Percentiles rank a stretch among this genome's conserved stretches.
These are phyloP conservation scores for Conger conger DNA, from an alignment of 2,113 vertebrate genomes.

Conservation along the genomic window DNA sequence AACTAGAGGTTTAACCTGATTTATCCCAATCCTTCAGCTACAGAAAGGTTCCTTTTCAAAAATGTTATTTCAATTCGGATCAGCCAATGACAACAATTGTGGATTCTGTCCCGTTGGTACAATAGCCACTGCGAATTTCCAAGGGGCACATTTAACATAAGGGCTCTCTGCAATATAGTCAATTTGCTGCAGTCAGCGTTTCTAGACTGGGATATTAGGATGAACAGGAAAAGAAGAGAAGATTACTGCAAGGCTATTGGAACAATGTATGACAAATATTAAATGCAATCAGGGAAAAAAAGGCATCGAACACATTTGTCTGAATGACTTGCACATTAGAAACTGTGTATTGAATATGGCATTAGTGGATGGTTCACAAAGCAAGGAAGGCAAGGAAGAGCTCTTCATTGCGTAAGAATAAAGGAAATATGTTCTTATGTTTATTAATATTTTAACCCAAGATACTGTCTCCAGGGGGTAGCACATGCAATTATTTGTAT, in stretches of 20 bases:
- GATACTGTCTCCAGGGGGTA: too few species aligned
- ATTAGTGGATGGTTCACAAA: neutral
- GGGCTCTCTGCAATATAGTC: too few species aligned
- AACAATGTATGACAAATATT: slow-evolving; percentile 19
- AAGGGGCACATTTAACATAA: too few species aligned
- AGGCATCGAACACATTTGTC: slow-evolving; percentile 8
- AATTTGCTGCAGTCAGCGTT: neutral
- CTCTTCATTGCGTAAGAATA: too few species aligned
- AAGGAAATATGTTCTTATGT: too few species aligned
- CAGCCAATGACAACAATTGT: too few species aligned
- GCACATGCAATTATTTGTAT: too few species aligned
- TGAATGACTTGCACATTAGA: neutral
- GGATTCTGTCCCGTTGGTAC: too few species aligned
- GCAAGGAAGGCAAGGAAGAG: too few species aligned
- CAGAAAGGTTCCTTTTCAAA: neutral
- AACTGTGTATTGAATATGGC: neutral
- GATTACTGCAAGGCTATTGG: neutral
- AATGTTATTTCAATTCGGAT: too few species aligned
- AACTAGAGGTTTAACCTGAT: neutral
- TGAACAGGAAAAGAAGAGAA: slow-evolving; percentile 23
- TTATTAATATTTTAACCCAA: too few species aligned
- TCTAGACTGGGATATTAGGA: neutral
- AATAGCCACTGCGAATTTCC: too few species aligned
- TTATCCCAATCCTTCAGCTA: neutral
- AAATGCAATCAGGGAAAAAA: neutral